Evolutionary conservation across 1,140 invertebrate genomes (phyloP), one percentile per base, ranked within the genome.

Genomic region (Drosophila teissieri): DNA sequence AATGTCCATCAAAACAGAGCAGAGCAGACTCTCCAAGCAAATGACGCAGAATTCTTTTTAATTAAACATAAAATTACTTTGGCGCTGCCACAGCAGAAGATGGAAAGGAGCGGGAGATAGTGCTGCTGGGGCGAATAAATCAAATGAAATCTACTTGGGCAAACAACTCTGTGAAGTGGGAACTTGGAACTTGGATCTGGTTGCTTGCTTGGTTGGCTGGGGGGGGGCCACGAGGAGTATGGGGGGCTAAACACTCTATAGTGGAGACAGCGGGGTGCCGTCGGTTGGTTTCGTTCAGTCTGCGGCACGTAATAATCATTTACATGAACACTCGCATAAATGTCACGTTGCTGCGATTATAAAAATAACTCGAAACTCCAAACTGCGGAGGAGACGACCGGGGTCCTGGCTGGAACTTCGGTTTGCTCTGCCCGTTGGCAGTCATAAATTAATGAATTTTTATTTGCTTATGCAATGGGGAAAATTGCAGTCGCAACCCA

Each of bases 291-390:
- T 63, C 62, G 62, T 65, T 65, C 58, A 44, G 63, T 67, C 68
- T 72, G 68, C 68, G 79, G 83, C 79, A 89, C 84, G 84, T 89
- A 88, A 88, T 88, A 88, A 88, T 88, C 80, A 88, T 88, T 88
- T 88, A 88, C 84, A 88, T 88, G 84, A 86, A 88, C 84, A 89
- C 84, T 88, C 84, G 84, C 84, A 89, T 88, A 88, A 88, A 88
- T 88, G 84, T 88, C 84, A 88, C 84, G 84, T 89, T 84, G 84
- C 73, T 76, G 72, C 84, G 73, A 80, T 89, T 89, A 84, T 83
- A 88, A 89, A 89, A 88, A 88, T 89, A 88, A 77, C 83, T 83
- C 57, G 75, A 78, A 82, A 88, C 84, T 88, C 63, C 70, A 88
- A 86, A 88, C 75, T 77, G 22, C 49, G 44, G 27, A 19, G 62